phyloP scores from a whole-genome alignment of 2,888 invertebrate species.

The Brenthis hecate region DNA sequence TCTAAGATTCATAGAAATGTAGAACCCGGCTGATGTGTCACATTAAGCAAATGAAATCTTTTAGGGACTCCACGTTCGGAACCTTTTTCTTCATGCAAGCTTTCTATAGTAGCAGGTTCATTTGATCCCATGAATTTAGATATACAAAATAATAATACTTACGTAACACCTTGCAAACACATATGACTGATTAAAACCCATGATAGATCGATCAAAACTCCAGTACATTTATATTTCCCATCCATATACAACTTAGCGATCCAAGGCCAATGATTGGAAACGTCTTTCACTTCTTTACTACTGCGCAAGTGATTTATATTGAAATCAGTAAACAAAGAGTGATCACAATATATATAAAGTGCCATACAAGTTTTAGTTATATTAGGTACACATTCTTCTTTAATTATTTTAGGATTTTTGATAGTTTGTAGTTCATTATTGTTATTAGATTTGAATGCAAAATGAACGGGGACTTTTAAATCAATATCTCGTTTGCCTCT shows the following conservation, averaged over 20 bases:
- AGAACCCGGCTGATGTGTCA: too few species aligned
- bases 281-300: conserved; percentile 46
- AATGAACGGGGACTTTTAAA: conserved; percentile 56
- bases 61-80: too few species aligned
- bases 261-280: conserved; percentile 84
- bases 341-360: conserved; percentile 80
- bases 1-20: too few species aligned
- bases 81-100: too few species aligned
- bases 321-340: conserved; percentile 65
- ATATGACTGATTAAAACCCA: conserved; percentile 85
- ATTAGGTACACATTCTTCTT: conserved; percentile 73
- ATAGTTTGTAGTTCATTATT: conserved; percentile 53
- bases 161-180: conserved; percentile 76
- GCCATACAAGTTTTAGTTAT: conserved; percentile 78
- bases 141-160: conserved; percentile 45
- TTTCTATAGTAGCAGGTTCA: too few species aligned
- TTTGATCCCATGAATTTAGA: too few species aligned
- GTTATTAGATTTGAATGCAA: conserved; percentile 55
- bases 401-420: conserved; percentile 64
- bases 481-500: conserved; percentile 53
- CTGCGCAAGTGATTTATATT: conserved; percentile 52
- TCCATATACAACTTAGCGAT: conserved; percentile 87
- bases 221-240: conserved; percentile 87
- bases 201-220: conserved; percentile 84
- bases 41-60: too few species aligned